Conservation (phyloP, 1,140 invertebrate genomes). For the Diprion similis region DNA sequence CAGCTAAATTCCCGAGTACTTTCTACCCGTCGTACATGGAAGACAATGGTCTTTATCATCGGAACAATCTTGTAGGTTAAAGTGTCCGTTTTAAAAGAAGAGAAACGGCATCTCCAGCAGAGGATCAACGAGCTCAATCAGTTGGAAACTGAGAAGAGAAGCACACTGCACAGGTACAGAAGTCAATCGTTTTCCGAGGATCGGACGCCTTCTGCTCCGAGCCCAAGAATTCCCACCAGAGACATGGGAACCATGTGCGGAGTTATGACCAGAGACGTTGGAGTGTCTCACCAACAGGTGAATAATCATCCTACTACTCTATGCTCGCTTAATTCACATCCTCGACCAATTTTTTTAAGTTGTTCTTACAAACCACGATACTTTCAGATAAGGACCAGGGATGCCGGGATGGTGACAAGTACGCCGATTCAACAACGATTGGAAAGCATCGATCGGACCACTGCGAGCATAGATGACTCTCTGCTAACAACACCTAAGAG, state of each 20-base stretch:
- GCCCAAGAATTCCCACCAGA: conserved; percentile 42
- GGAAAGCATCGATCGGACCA: conserved; percentile 22
- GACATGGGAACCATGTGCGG: conserved; percentile 75
- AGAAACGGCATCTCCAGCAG: conserved; percentile 72
- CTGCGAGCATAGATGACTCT: conserved; percentile 17
- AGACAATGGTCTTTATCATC: conserved; percentile 14
- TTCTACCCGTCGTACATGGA: neutral
- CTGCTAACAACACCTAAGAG: conserved; percentile 4
- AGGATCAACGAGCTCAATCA: conserved; percentile 60
- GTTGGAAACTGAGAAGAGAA: conserved; percentile 45
- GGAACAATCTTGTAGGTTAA: conserved; percentile 63
- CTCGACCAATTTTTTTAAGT: too few species aligned
- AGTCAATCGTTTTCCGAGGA: conserved; percentile 55
- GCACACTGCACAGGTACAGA: conserved; percentile 49
- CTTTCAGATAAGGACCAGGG: conserved; percentile 30
- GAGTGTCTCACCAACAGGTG: conserved; percentile 64
- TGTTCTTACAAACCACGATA: too few species aligned
- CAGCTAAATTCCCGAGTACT: neutral
- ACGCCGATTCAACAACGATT: conserved; percentile 40
- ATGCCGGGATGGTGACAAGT: conserved; percentile 49
- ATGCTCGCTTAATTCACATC: neutral
- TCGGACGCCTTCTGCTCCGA: conserved; percentile 28
- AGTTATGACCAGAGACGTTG: conserved; percentile 71
- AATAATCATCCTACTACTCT: conserved; percentile 18
- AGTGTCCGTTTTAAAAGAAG: conserved; percentile 75